These are phyloP conservation scores for Meiosimyza decipiens DNA, from an alignment of 2,888 invertebrate species.

Conservation along the genomic window DNA sequence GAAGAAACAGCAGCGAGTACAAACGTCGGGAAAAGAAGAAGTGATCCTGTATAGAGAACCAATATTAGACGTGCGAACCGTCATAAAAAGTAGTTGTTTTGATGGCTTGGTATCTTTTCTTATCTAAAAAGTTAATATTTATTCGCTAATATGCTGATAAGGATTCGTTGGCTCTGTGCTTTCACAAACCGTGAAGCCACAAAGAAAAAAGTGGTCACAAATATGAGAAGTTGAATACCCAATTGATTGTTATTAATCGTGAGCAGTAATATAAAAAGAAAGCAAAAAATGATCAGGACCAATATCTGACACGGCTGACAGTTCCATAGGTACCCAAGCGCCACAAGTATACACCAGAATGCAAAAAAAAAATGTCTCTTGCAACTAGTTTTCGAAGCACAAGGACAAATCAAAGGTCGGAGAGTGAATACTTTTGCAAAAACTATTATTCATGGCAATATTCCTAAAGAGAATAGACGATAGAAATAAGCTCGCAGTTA, in stretches of 20 bases:
- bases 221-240: too few species aligned
- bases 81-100: slow-evolving; percentile 25
- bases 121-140: slow-evolving; percentile 23
- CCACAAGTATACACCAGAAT: slow-evolving; percentile 31
- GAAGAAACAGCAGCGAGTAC: too few species aligned
- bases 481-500: too few species aligned
- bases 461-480: slow-evolving; percentile 12
- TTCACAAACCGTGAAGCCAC: slow-evolving; percentile 29
- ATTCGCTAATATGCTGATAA: slow-evolving; percentile 30
- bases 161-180: slow-evolving; percentile 29
- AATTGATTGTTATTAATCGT: too few species aligned
- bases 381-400: slow-evolving; percentile 29
- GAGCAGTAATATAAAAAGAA: too few species aligned
- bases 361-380: slow-evolving; percentile 32
- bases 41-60: slow-evolving; percentile 6
- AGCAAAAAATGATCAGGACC: too few species aligned
- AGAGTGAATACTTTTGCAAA: slow-evolving; percentile 36
- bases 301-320: slow-evolving; percentile 9
- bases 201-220: slow-evolving; percentile 30
- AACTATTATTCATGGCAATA: slow-evolving; percentile 27
- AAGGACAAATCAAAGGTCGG: too few species aligned
- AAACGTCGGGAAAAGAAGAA: too few species aligned
- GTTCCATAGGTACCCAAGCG: slow-evolving; percentile 35
- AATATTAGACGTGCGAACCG: slow-evolving; percentile 19
- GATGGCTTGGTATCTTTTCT: slow-evolving; percentile 18